phyloP scores from a whole-genome alignment of 2,888 invertebrate species.

The Mesopsocus fuscifrons region DNA sequence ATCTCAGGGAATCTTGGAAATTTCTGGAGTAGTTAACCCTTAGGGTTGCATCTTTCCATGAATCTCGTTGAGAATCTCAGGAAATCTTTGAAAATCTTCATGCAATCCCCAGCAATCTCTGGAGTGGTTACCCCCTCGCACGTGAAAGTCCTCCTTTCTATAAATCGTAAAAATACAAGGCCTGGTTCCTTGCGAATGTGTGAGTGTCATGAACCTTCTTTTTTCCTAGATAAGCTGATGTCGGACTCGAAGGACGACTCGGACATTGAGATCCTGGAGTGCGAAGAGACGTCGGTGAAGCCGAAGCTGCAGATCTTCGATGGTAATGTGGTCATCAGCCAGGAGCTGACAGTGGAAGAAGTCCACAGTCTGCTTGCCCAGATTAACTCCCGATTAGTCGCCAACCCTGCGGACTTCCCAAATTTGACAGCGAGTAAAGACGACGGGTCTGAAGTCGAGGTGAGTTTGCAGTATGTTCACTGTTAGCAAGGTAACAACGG shows the following conservation, averaged over 20 bases:
- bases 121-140: no score
- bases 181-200: no score
- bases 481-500: no score
- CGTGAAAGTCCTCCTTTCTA: no score
- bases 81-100: no score
- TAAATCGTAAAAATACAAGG: no score
- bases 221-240: not conserved
- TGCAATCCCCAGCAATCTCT: no score
- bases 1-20: no score
- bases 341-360: slow-evolving; percentile 6
- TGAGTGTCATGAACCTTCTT: no score
- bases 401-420: slow-evolving; percentile 6
- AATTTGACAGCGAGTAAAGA: not conserved
- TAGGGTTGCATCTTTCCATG: no score
- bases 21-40: no score
- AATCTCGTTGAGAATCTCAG: no score
- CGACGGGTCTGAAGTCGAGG: slow-evolving; percentile 1
- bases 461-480: not conserved
- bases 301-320: slow-evolving; percentile 2
- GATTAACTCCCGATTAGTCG: slow-evolving; percentile 2
- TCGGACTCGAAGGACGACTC: not conserved
- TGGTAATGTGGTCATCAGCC: slow-evolving; percentile 7
- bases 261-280: slow-evolving; percentile 7
- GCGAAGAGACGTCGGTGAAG: not conserved
- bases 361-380: slow-evolving; percentile 4